A percentile compares a stretch with the other conserved stretches of the same genome.
Conservation (phyloP, 2,113 vertebrate species). For the Oreochromis tanganicae region DNA sequence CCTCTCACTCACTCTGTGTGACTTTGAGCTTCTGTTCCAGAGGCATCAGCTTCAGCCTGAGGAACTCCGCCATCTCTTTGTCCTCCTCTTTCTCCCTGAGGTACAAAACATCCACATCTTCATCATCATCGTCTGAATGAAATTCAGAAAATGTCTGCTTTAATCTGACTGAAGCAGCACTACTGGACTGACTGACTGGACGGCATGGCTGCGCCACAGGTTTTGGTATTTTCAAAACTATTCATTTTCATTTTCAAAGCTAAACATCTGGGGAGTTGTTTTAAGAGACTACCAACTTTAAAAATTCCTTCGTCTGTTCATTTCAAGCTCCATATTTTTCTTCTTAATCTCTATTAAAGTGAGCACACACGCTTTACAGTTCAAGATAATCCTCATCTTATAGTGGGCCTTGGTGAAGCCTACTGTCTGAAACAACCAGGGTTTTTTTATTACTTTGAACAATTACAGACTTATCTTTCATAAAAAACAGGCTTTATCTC, state of each 20-base stretch:
- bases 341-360: not conserved
- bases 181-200: not conserved
- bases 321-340: not conserved
- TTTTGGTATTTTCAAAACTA: not conserved
- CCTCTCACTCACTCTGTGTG: constrained; percentile 77
- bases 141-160: not conserved
- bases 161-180: not conserved
- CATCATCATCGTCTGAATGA: not conserved
- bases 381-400: not conserved
- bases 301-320: not conserved
- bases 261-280: fast-evolving
- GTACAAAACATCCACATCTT: not conserved
- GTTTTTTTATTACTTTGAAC: not conserved
- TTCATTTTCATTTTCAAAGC: not conserved
- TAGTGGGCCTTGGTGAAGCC: not conserved
- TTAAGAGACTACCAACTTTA: not conserved
- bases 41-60: constrained; percentile 90
- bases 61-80: constrained; percentile 95
- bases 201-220: not conserved
- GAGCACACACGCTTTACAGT: fast-evolving
- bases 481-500: fast-evolving
- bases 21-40: constrained; percentile 83
- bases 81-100: constrained; percentile 94
- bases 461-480: not conserved
- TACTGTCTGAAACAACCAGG: not conserved